A percentile compares a stretch with the other conserved stretches of the same genome.
Evolutionary conservation across 92 coral and sea anemone species (phyloP).

Genomic region (Epizoanthus ramosus): DNA sequence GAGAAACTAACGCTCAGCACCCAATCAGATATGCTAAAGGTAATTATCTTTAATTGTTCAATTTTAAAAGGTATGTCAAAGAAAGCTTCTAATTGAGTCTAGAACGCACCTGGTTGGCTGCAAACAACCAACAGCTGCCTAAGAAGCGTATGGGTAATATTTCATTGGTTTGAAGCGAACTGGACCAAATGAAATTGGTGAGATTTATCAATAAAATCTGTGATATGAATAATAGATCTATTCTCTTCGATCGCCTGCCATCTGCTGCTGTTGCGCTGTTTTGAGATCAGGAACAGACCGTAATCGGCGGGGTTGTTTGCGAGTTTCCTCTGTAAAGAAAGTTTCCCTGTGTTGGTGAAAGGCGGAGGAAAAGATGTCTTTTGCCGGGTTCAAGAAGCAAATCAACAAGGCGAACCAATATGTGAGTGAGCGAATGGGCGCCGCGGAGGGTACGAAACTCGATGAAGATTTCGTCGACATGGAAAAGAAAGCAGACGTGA

Average conservation of each 20-base stretch:
- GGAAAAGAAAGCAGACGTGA: conserved; percentile 81
- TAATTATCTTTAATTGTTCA: conserved; percentile 31
- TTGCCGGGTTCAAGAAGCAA: conserved; percentile 90
- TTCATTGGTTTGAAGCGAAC: conserved; percentile 60
- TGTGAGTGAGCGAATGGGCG: conserved; percentile 93
- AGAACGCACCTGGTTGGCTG: conserved; percentile 20
- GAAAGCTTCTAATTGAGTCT: conserved; percentile 23
- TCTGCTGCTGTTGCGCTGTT: conserved; percentile 31
- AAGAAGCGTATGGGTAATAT: conserved; percentile 9
- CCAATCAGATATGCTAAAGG: conserved; percentile 9
- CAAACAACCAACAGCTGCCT: conserved; percentile 14
- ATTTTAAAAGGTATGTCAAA: conserved; percentile 20
- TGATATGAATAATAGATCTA: conserved; percentile 57
- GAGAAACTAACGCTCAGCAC: conserved; percentile 15
- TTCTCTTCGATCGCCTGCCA: conserved; percentile 28
- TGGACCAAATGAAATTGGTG: conserved; percentile 52
- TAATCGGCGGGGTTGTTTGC: neutral
- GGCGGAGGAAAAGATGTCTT: conserved; percentile 56
- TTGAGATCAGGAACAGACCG: conserved; percentile 7
- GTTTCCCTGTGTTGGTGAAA: neutral
- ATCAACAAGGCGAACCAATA: conserved; percentile 91
- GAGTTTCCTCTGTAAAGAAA: neutral
- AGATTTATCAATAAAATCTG: conserved; percentile 60
- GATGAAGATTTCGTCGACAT: conserved; percentile 78
- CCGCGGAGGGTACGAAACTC: conserved; percentile 90